phyloP scores from a whole-genome alignment of 2,113 vertebrate species.

The Lathamus discolor region DNA sequence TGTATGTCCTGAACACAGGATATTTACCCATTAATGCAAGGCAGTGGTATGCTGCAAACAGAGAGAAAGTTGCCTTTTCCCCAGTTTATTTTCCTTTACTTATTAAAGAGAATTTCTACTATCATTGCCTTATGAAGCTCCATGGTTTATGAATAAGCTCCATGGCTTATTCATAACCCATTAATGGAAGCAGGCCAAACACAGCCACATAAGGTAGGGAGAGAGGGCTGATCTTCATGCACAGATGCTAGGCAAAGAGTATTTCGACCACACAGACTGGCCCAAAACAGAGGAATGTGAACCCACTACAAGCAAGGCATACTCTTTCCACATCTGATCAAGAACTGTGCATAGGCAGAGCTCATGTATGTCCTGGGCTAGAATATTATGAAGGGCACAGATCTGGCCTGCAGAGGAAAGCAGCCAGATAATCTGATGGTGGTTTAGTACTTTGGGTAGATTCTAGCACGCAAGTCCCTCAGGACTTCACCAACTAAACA shows the following conservation, averaged over 20 bases:
- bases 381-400: background rate
- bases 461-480: background rate
- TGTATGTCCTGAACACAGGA: background rate
- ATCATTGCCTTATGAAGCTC: background rate
- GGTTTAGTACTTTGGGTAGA: background rate
- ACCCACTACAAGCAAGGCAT: background rate
- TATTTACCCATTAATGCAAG: background rate
- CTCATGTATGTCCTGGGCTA: background rate
- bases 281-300: background rate
- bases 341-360: background rate
- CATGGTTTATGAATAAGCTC: background rate
- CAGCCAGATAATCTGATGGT: background rate
- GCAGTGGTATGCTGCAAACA: background rate
- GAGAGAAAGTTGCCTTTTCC: background rate
- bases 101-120: background rate
- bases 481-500: background rate
- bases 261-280: background rate
- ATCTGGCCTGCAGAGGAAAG: background rate
- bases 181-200: background rate
- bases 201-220: accelerated
- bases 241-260: background rate
- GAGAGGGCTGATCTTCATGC: background rate
- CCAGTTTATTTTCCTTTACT: background rate
- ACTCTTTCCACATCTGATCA: background rate
- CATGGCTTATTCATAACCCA: background rate